Percentiles rank a stretch among this genome's conserved stretches.
Evolutionary conservation across 2,113 vertebrate genomes (phyloP).

Genomic region (Trachemys scripta): DNA sequence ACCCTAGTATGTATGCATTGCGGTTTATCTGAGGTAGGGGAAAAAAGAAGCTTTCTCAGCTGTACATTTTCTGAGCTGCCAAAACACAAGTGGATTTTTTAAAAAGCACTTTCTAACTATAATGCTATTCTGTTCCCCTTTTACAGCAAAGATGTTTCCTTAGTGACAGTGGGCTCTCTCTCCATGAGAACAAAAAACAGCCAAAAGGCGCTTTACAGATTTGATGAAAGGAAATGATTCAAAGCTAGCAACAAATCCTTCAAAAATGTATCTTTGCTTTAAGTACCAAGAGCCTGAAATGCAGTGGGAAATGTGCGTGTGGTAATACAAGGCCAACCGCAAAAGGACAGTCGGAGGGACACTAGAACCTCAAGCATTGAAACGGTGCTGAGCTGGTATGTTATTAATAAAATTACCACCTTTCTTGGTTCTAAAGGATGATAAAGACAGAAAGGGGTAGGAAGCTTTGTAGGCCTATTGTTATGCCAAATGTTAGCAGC

Average conservation of each 20-base stretch:
- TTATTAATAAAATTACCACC: background rate
- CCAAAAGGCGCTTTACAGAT: background rate
- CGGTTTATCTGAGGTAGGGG: background rate
- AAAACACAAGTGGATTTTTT: background rate
- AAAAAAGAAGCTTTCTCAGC: background rate
- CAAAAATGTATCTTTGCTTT: background rate
- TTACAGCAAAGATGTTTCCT: background rate
- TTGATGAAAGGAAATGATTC: background rate
- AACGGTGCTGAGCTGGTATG: background rate
- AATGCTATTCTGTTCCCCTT: background rate
- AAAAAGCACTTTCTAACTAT: background rate
- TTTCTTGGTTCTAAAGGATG: background rate
- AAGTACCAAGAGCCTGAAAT: background rate
- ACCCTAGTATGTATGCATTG: background rate
- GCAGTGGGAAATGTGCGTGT: rapidly evolving
- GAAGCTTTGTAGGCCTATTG: background rate
- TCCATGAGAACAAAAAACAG: background rate
- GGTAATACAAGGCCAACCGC: background rate
- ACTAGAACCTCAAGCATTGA: background rate
- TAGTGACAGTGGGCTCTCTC: background rate
- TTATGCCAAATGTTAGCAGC: background rate
- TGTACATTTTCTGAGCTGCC: background rate
- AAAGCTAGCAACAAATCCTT: rapidly evolving
- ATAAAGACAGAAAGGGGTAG: background rate
- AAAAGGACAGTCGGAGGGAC: background rate